Evolutionary conservation across 2,113 vertebrate genomes (phyloP), one percentile per base, ranked within the genome.

Genomic region (Clarias batrachus): DNA sequence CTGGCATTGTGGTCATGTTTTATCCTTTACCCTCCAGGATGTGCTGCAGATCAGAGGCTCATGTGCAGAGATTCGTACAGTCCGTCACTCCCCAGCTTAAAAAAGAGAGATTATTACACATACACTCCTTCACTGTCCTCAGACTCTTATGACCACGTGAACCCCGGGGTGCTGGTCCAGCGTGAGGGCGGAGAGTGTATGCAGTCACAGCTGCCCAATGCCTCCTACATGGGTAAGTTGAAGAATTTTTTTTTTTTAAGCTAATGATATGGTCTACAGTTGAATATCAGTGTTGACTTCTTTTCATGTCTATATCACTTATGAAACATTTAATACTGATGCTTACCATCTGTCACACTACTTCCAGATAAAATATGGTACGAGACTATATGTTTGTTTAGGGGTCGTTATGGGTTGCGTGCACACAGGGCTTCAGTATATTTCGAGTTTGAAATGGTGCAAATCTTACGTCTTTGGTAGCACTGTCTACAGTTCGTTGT

Each of bases 171-270:
- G 27, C 88, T 95, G 77, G 93, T 94, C 90, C 94, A 93, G 88
- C 93, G 90, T 14, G 94, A 93, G 48, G 84, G 93, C 2, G 86
- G 63, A 41, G 95, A 96, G 85, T 94, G 93, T 0, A 93, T 92
- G 52, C 91, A 89, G 83, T 90, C 90, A 82, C 92, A 91, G 19
- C 86, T 90, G 1, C 85, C 91, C 12, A 88, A 88, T 71, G 95
- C 91, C 90, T 95, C 95, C 85, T 98, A 97, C 91, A 95, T 99
- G 96, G 97, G 97, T 99, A 94, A 73, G 96, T 94, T 56, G 19
- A 21, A 41, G 21, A 41, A 5, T 25, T 23, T 10, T 25, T 30
- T 3, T 25, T 30, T 3, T 14, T 19, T 37, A 73, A 71, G 0
- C 12, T 30, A 19, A 7, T 59, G 48, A 59, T 37, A 79, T 66